phyloP scores from a whole-genome alignment of 2,888 invertebrate species.

The Ditula angustiorana region DNA sequence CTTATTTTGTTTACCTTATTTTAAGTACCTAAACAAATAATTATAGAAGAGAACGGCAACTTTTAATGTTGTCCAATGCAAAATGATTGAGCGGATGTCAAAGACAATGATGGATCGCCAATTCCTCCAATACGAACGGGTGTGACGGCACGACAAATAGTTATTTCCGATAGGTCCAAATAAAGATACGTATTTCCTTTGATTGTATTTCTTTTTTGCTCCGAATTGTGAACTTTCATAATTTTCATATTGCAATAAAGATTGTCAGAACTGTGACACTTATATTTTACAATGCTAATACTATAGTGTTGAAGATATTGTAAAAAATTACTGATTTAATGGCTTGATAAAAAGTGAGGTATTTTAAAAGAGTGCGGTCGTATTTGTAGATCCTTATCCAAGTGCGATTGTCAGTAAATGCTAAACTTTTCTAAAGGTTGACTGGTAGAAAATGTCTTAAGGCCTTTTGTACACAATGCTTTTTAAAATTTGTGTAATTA shows the following conservation, averaged over 20 bases:
- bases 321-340: too few species aligned
- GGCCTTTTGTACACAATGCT: not conserved
- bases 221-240: not conserved
- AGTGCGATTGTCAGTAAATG: too few species aligned
- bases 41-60: too few species aligned
- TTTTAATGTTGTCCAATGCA: not conserved
- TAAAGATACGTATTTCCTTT: not conserved
- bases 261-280: not conserved
- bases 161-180: slow-evolving; percentile 19
- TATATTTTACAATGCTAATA: too few species aligned
- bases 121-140: not conserved
- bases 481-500: too few species aligned
- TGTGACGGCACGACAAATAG: slow-evolving; percentile 12
- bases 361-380: too few species aligned
- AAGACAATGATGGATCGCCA: not conserved
- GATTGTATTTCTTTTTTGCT: not conserved
- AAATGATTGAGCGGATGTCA: not conserved
- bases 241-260: not conserved
- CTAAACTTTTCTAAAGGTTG: too few species aligned
- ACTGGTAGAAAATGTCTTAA: not conserved
- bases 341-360: too few species aligned
- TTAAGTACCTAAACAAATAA: too few species aligned
- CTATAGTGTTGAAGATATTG: too few species aligned
- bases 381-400: too few species aligned
- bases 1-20: too few species aligned